Evolutionary conservation across 1,140 invertebrate genomes (phyloP).

Genomic region (Sesamia nonagrioides): DNA sequence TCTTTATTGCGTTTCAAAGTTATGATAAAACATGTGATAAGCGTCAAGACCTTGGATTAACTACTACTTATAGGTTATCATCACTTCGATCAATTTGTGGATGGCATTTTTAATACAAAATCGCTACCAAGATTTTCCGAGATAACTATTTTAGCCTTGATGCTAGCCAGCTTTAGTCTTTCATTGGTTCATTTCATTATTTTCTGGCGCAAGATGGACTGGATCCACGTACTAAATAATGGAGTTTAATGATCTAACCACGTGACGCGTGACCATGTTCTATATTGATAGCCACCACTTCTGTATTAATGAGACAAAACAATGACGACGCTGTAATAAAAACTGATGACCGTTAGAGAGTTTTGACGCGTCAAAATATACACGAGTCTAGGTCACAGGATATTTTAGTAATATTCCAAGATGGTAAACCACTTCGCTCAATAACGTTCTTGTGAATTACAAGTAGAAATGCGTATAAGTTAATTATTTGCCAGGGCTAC

Average conservation of each 20-base stretch:
- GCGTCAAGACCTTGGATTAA: neutral
- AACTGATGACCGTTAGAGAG: constrained; percentile 24
- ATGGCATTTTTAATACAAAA: no score
- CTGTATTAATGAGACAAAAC: constrained; percentile 25
- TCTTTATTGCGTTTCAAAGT: neutral
- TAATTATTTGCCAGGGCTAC: neutral
- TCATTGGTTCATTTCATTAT: neutral
- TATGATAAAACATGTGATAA: neutral
- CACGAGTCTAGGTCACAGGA: neutral
- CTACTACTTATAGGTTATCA: neutral
- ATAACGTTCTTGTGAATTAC: no score
- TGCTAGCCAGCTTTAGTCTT: neutral
- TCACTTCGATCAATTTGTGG: neutral
- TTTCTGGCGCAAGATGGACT: neutral
- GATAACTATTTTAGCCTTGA: neutral
- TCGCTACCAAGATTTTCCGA: no score
- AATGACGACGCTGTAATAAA: constrained; percentile 27
- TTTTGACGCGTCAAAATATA: neutral
- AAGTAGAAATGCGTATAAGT: neutral
- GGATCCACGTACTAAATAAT: neutral
- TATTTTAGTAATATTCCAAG: constrained; percentile 8
- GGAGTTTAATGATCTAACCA: neutral
- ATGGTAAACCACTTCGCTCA: no score
- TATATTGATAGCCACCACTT: constrained; percentile 9
- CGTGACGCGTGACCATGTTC: neutral